Evolutionary conservation across 2,888 invertebrate species (phyloP), one percentile per base, ranked within the genome.

Genomic region (Cylindroiulus punctatus): DNA sequence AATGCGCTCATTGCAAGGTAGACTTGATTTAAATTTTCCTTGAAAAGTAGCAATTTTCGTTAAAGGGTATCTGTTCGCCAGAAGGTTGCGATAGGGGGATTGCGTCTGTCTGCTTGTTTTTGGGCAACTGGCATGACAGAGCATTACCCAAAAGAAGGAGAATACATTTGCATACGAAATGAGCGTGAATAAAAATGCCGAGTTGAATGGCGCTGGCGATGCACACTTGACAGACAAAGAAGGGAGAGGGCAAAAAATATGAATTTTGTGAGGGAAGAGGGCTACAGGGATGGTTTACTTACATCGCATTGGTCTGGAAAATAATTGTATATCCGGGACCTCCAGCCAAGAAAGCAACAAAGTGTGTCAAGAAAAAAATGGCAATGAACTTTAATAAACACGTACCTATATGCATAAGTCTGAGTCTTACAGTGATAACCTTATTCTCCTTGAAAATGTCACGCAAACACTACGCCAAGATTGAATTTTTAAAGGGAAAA

Each of bases 331-430:
- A 82, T 82, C 82, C 82, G 82, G 82, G 82, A 82, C 82, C 82
- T 82, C 82, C 82, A 40, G 42, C 82, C 42, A 82, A 40, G 82
- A 36, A 36, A 82, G 82, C 82, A 82, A 32, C 82, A 82, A 82
- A 82, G 42, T 82, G 82, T 82, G 82, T 82, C 82, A 82, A 82
- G 82, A 40, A 82, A 82, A 82, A 82, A 82, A 82, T 82, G 82
- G 82, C 82, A 82, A 82, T 82, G 82, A 82, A 82, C 82, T 82
- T 82, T 82, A 82, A 82, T 82, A 82, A 82, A 82, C 82, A 36
- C 82, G 42, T 82, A 82, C 26, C 7, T 65, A 65, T 65, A 26
- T 65, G 26, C 26, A 10, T 26, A 65, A 65, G 65, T 26, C 22
- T 26, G 65, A 26, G 26, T 65, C 65, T 65, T 65, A 65, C 26